These are phyloP conservation scores for Agapornis roseicollis DNA, from an alignment of 2,113 vertebrate species.

Conservation along the genomic window DNA sequence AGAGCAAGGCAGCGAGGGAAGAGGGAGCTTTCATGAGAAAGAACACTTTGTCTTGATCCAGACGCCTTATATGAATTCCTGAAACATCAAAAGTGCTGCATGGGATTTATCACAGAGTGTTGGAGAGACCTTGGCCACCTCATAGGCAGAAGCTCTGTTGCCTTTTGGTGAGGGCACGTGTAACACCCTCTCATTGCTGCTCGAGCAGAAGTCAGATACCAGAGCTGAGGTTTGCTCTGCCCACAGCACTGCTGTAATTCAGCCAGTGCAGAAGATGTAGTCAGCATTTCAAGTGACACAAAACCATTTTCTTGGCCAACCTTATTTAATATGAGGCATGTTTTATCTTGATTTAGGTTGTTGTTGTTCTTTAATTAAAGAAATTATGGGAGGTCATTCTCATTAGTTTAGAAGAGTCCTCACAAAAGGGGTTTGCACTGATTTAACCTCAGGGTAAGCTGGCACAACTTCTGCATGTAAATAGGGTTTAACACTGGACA, in stretches of 20 bases:
- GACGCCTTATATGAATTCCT: not conserved
- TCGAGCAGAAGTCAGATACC: not conserved
- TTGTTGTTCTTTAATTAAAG: constrained; percentile 68
- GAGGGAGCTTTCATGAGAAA: not conserved
- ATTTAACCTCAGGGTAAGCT: constrained; percentile 61
- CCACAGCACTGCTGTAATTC: not conserved
- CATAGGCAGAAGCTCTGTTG: not conserved
- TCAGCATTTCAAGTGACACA: constrained; percentile 4
- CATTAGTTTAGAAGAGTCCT: constrained; percentile 56
- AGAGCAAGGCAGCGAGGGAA: fast-evolving
- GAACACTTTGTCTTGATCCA: not conserved
- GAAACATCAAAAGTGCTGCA: not conserved
- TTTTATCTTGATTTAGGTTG: constrained; percentile 53
- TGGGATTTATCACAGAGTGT: not conserved
- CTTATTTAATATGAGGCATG: constrained; percentile 54
- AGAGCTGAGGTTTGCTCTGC: not conserved
- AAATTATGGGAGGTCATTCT: constrained; percentile 61
- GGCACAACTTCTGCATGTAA: constrained; percentile 65
- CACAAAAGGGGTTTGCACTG: constrained; percentile 49
- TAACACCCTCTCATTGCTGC: not conserved
- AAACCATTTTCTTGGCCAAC: constrained; percentile 23
- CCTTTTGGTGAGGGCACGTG: not conserved
- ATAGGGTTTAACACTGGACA: constrained; percentile 46
- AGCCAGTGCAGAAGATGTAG: not conserved
- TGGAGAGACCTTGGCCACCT: not conserved